Evolutionary conservation across 2,113 vertebrate species (phyloP).

Genomic region (Brevimyrus niger): DNA sequence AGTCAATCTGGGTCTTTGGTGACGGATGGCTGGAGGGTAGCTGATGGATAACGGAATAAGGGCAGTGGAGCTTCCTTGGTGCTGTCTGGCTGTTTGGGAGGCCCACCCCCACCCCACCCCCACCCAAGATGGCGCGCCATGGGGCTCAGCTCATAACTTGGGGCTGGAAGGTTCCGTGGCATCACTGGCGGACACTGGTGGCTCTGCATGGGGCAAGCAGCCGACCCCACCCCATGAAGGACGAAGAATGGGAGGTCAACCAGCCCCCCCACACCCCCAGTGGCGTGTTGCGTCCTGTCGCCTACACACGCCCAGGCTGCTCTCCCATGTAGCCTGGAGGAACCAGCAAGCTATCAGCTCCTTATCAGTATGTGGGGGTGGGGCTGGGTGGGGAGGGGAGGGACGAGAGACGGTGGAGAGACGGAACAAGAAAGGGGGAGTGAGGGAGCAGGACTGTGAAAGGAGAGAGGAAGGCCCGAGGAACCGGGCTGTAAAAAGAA

Average conservation of each 20-base stretch:
- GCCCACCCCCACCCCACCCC: background rate
- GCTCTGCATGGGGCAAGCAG: background rate
- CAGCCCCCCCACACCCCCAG: background rate
- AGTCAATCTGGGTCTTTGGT: background rate
- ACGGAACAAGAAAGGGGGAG: background rate
- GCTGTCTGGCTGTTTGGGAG: background rate
- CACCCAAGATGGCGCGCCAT: background rate
- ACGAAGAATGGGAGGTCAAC: background rate
- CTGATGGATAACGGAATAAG: background rate
- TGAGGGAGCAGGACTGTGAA: too few relatives aligned
- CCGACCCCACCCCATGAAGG: background rate
- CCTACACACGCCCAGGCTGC: background rate
- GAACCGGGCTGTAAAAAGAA: too few relatives aligned
- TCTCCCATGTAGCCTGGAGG: background rate
- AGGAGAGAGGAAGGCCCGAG: too few relatives aligned
- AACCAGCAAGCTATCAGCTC: background rate
- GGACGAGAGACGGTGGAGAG: background rate
- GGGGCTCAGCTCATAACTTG: background rate
- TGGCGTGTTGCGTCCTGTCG: background rate
- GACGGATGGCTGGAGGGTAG: background rate
- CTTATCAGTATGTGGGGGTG: background rate
- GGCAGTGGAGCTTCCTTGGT: background rate
- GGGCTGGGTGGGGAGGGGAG: background rate
- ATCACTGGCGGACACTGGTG: too few relatives aligned
- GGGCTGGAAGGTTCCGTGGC: background rate